Evolutionary conservation across 1,140 invertebrate species (phyloP), one percentile per base, ranked within the genome.

Genomic region (Eupeodes corollae): DNA sequence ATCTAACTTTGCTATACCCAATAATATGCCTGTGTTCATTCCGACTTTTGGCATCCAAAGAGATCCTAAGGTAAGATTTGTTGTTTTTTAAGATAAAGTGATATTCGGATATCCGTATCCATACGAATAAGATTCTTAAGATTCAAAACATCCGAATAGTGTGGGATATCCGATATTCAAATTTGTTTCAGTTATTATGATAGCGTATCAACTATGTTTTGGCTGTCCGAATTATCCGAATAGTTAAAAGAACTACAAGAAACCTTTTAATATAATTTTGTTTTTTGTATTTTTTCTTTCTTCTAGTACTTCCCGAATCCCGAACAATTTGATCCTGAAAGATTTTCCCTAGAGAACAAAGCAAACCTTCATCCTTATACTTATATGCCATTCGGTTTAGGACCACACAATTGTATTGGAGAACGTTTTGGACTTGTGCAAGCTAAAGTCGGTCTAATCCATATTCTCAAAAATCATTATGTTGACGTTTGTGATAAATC

Each of bases 361-460:
- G 63, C 61, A 52, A 61, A 41, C 50, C 67, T 58, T 43, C 53
- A 38, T 41, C 73, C 63, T 41, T 78, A 71, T 53, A 70, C 76
- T 0, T 88, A 79, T 60, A 59, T 87, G 31, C 85, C 88, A 0
- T 91, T 91, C 55, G 86, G 85, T 1, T 77, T 80, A 41, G 86
- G 86, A 10, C 80, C 82, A 1, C 73, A 83, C 38, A 82, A 77
- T 60, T 88, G 85, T 58, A 86, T 88, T 52, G 85, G 83, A 79
- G 70, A 63, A 16, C 51, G 65, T 3, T 61, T 65, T 33, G 63
- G 60, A 6, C 47, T 68, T 6, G 46, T 69, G 1, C 63, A 66
- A 46, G 19, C 54, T 6, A 68, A 66, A 32, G 21, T 64, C 5
- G 63, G 61, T 6, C 45, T 68, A 16, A 58, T 68, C 0, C 56